phyloP scores from a whole-genome alignment of 2,888 invertebrate species.

The Amphimallon solstitiale region DNA sequence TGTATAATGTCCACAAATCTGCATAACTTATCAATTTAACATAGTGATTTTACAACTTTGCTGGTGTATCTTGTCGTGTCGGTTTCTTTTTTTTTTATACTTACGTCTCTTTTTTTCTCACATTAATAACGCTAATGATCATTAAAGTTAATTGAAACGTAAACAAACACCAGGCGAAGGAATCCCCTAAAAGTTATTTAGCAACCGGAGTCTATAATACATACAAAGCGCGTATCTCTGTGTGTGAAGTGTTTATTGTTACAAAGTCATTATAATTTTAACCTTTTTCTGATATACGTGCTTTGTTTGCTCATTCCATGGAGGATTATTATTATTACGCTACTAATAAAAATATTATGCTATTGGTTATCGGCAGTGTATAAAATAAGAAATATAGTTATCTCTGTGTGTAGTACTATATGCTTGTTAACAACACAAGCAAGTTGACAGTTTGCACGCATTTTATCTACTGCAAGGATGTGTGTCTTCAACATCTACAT shows the following conservation, averaged over 20 bases:
- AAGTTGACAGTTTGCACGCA: too few species aligned
- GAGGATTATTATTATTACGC: background rate
- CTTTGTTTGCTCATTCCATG: too few species aligned
- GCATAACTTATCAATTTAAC: too few species aligned
- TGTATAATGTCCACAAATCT: too few species aligned
- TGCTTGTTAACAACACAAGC: too few species aligned
- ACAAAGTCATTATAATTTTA: conserved; percentile 13
- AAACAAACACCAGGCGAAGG: conserved; percentile 7
- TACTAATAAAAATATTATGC: background rate
- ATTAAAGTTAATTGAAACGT: background rate
- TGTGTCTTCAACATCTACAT: conserved; percentile 30
- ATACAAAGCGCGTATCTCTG: background rate
- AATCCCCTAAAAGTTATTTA: conserved; percentile 16
- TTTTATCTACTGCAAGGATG: conserved; percentile 3
- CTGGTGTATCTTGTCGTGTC: too few species aligned
- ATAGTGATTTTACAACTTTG: too few species aligned
- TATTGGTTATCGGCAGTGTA: background rate
- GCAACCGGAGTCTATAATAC: background rate
- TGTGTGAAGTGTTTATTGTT: conserved; percentile 9
- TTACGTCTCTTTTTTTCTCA: background rate
- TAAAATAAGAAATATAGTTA: background rate
- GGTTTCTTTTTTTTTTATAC: background rate
- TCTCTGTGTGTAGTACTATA: background rate
- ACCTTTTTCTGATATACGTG: background rate
- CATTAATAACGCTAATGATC: background rate